Evolutionary conservation across 2,797 vertebrate species (phyloP).

Genomic region (Sebastolobus altivelis): DNA sequence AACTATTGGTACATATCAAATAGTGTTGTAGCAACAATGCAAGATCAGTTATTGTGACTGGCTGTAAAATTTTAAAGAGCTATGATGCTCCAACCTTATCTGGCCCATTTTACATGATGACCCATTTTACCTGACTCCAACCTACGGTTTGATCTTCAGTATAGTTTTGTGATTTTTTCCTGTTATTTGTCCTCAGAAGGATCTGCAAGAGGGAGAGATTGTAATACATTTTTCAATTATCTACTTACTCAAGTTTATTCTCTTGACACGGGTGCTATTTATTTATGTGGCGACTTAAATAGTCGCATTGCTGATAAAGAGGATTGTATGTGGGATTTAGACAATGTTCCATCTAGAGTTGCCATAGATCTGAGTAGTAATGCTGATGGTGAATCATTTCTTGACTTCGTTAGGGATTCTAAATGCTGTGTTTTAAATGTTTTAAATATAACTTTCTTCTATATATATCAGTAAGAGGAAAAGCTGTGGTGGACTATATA

Average conservation of each 20-base stretch:
- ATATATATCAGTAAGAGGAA: not conserved
- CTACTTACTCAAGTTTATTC: not conserved
- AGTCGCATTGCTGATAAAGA: conserved; percentile 2
- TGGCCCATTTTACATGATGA: no score
- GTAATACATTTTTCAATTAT: not conserved
- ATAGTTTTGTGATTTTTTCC: not conserved
- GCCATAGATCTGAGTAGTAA: not conserved
- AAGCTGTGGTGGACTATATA: not conserved
- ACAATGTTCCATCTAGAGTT: not conserved
- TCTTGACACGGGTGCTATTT: not conserved
- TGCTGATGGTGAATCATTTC: not conserved
- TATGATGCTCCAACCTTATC: no score
- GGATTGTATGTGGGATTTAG: not conserved
- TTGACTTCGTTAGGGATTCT: not conserved
- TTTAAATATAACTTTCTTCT: no score
- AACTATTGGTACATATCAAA: no score
- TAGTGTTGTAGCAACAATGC: no score
- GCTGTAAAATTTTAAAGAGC: no score
- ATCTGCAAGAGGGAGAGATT: not conserved
- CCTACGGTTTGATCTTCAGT: not conserved
- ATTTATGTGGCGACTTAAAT: not conserved
- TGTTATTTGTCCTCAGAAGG: not conserved
- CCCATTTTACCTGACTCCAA: no score
- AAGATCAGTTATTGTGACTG: no score
- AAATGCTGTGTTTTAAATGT: not conserved